Evolutionary conservation across 2,888 invertebrate species (phyloP), one percentile per base, ranked within the genome.

Genomic region (Parnassius apollo): DNA sequence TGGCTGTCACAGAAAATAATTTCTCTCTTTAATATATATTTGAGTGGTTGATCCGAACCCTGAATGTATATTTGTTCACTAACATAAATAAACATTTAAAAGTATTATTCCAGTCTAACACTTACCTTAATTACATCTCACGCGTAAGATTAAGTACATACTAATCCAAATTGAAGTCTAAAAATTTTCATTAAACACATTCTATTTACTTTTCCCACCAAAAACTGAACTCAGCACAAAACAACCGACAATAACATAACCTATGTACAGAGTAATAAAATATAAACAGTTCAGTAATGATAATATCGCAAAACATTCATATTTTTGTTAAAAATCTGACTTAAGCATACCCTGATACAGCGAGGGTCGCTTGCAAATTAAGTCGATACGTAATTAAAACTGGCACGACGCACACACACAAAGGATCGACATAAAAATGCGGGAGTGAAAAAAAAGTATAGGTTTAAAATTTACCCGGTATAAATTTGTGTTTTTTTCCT

Each of bases 361-460:
- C 80, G 78, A 71, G 83, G 78, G 80, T 82, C 84, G 84, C 80
- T 83, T 80, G 87, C 87, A 90, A 90, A 90, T 91, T 91, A 91
- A 91, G 91, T 92, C 92, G 88, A 92, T 92, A 91, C 91, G 89
- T 91, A 92, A 92, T 92, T 91, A 91, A 92, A 91, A 85, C 85
- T 78, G 83, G 82, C 84, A 84, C 78, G 71, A 85, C 91, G 81
- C 91, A 91, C 91, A 91, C 91, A 90, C 75, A 85, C 85, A 88
- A 88, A 90, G 86, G 81, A 80, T 85, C 89, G 86, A 89, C 90
- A 88, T 90, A 91, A 91, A 91, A 91, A 90, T 88, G 86, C 84
- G 79, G 77, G 83, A 80, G 78, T 80, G 86, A 81, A 88, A 90
- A 91, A 91, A 91, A 92, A 91, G 91, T 91, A 91, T 91, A 91